Conservation (phyloP, 2,888 invertebrate species). For the Hipparchia semele region DNA sequence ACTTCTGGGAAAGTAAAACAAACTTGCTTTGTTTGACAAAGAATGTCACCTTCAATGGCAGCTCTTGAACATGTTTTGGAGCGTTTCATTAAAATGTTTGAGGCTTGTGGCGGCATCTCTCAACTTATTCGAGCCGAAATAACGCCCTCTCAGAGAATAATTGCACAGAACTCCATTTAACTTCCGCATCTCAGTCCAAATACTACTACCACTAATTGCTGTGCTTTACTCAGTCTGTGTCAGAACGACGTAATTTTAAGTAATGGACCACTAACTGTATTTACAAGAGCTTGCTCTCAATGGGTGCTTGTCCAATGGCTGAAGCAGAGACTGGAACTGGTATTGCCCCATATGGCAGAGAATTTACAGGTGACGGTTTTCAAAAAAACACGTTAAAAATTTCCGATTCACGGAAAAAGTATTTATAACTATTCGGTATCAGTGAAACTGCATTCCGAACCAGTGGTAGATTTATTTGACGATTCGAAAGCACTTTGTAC, state of each 20-base stretch:
- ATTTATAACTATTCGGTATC: too few species aligned
- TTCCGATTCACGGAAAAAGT: too few species aligned
- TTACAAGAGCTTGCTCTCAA: slow-evolving; percentile 1
- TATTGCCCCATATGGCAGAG: too few species aligned
- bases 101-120: slow-evolving; percentile 57
- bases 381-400: too few species aligned
- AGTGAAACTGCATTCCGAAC: too few species aligned
- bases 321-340: too few species aligned
- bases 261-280: slow-evolving; percentile 50
- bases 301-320: neutral
- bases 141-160: slow-evolving; percentile 76
- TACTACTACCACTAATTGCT: slow-evolving; percentile 74
- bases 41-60: slow-evolving; percentile 2
- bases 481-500: too few species aligned
- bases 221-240: slow-evolving; percentile 72
- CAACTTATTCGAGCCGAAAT: slow-evolving; percentile 69
- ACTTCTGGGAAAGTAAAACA: neutral
- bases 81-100: slow-evolving; percentile 58
- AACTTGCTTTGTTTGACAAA: neutral
- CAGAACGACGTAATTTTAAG: slow-evolving; percentile 76
- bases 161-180: slow-evolving; percentile 80
- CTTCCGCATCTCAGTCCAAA: slow-evolving; percentile 76
- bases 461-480: too few species aligned
- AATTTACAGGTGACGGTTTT: too few species aligned
- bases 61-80: slow-evolving; percentile 40